Evolutionary conservation across 1,140 invertebrate species (phyloP).

Genomic region (Drosophila paulistorum): DNA sequence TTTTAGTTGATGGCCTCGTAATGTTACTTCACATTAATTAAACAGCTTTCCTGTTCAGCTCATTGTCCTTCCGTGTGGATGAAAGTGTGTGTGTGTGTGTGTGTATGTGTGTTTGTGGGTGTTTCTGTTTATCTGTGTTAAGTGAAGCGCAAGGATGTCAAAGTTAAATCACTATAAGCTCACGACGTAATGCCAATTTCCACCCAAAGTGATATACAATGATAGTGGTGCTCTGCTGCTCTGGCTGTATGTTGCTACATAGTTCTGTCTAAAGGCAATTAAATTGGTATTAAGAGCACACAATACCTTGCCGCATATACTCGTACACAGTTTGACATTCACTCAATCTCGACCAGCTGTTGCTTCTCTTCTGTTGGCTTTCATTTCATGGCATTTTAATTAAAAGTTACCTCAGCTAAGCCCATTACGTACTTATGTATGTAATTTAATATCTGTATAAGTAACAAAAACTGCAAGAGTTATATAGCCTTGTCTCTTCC

Average conservation of each 20-base stretch:
- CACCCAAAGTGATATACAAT: background rate
- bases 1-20: constrained; percentile 44
- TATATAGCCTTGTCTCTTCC: background rate
- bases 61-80: background rate
- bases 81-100: too few species aligned
- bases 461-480: too few species aligned
- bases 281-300: constrained; percentile 38
- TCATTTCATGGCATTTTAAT: constrained; percentile 63
- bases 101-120: constrained; percentile 1
- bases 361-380: constrained; percentile 24
- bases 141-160: constrained; percentile 52
- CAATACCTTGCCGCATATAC: constrained; percentile 5
- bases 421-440: background rate
- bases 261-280: constrained; percentile 28
- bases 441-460: background rate
- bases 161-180: constrained; percentile 49
- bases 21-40: constrained; percentile 68
- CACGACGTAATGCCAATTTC: constrained; percentile 20
- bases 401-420: constrained; percentile 52
- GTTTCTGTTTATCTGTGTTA: constrained; percentile 12
- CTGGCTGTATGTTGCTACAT: background rate
- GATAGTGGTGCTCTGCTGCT: background rate
- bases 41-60: constrained; percentile 30
- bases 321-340: constrained; percentile 23
- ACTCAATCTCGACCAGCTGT: constrained; percentile 40